These are phyloP conservation scores for Acipenser oxyrinchus DNA, from an alignment of 2,797 vertebrate species.

Conservation along the genomic window DNA sequence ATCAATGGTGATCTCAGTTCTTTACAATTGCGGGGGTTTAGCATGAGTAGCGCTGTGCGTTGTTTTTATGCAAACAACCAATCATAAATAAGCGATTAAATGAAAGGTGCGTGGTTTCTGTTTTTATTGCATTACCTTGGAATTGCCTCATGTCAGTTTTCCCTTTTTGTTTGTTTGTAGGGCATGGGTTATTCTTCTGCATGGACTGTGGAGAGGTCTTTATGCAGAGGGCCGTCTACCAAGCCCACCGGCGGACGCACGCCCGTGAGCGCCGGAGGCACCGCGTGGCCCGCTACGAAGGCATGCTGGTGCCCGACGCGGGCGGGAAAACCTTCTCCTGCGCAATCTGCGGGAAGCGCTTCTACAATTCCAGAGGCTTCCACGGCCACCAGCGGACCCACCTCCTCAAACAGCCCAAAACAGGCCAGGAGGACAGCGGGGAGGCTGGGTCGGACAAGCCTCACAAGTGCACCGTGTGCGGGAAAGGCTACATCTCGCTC, in stretches of 20 bases:
- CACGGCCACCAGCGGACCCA: conserved; percentile 42
- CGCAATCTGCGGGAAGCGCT: neutral
- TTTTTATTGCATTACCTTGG: no score
- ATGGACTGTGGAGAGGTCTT: conserved; percentile 65
- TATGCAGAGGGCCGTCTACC: conserved; percentile 60
- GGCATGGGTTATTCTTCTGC: conserved; percentile 55
- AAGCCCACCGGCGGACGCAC: conserved; percentile 56
- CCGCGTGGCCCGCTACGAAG: conserved; percentile 38
- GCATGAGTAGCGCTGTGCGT: no score
- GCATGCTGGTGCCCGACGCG: conserved; percentile 12
- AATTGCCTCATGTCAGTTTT: no score
- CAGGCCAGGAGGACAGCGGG: conserved; percentile 49
- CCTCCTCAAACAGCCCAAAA: conserved; percentile 45
- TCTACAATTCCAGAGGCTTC: conserved; percentile 25
- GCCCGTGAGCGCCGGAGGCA: conserved; percentile 45
- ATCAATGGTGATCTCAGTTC: no score
- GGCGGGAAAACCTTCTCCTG: neutral
- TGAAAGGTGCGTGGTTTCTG: conserved; percentile 8
- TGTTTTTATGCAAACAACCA: no score
- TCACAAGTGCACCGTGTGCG: conserved; percentile 45
- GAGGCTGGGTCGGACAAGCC: conserved; percentile 30
- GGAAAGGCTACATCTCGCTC: conserved; percentile 35
- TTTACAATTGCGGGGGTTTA: no score
- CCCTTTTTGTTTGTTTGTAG: conserved; percentile 26
- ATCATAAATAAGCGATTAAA: no score